Percentiles rank a stretch among this genome's conserved stretches.
Conservation (phyloP, 2,113 vertebrate species). For the Ageneiosus marmoratus region DNA sequence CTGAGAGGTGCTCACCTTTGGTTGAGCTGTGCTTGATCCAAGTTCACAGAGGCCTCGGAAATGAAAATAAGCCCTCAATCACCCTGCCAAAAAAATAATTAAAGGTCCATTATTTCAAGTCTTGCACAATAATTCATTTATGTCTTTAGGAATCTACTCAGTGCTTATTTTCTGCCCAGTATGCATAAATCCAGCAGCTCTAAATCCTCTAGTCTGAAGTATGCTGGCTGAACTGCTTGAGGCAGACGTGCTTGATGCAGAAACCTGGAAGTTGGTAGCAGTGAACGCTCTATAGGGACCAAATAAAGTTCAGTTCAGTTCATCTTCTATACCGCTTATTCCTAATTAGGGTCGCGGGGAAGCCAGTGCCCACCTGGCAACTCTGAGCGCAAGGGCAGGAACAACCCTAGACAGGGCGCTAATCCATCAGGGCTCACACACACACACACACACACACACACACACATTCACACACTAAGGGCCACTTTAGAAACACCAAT, state of each 20-base stretch:
- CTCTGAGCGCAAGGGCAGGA: too few species aligned
- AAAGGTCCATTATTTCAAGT: conserved; percentile 30
- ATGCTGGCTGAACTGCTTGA: not conserved
- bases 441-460: too few species aligned
- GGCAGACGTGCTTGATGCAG: not conserved
- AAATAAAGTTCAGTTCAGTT: too few species aligned
- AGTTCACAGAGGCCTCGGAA: conserved; percentile 40
- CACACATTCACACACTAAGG: too few species aligned
- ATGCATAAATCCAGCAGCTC: conserved; percentile 20
- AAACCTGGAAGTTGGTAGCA: not conserved
- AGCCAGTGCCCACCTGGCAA: too few species aligned
- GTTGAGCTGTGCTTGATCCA: conserved; percentile 46
- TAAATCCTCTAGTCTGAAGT: conserved; percentile 27
- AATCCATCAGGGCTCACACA: too few species aligned
- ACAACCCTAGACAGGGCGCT: too few species aligned
- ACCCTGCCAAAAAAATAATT: conserved; percentile 48
- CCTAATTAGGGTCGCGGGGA: too few species aligned
- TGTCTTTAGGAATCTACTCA: not conserved
- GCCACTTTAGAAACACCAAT: too few species aligned
- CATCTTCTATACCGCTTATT: too few species aligned
- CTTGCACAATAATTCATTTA: conserved; percentile 24
- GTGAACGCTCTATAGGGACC: not conserved
- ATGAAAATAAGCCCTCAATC: conserved; percentile 42
- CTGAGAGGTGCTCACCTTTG: conserved; percentile 48
- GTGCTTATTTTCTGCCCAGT: conserved; percentile 3